Evolutionary conservation across 2,888 invertebrate species (phyloP), one percentile per base, ranked within the genome.

Genomic region (Therioaphis trifolii): DNA sequence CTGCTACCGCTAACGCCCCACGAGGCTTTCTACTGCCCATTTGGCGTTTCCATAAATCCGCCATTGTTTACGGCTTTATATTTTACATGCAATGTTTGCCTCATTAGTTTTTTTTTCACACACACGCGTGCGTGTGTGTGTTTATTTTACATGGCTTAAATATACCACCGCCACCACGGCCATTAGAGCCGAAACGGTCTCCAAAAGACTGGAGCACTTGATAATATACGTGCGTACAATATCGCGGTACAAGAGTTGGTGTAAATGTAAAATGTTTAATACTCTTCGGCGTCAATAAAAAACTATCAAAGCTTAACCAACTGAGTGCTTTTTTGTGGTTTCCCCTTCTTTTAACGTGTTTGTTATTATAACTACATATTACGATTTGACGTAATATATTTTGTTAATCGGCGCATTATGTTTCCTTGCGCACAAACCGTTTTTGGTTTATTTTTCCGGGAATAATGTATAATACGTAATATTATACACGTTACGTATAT

Each of bases 21-120:
- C 24, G 43, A 63, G 55, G 29, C 58, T 58, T 58, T 63, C 63
- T 29, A 14, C 58, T 43, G 27, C 43, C 74, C 61, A 55, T 40
- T 75, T 63, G n/a, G 21, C 46, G 46, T 49, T 29, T 29, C 29
- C 46, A 63, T 77, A 77, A 77, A 66, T 77, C 46, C 49, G 4
- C 63, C 49, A 66, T 77, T 77, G 63, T 77, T 77, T 76, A 63
- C 49, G 35, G 49, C n/a, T 66, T 66, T 49, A 21, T 49, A 66
- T 66, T 21, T 12, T 49, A 72, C 15, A 66, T 27, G 63, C 49
- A 35, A 35, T 21, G 77, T 68, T 78, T 40, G 66, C 66, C 66
- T 78, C 77, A 68, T 78, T 78, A 78, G 77, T 66, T 78, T 75
- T 18, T 75, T 35, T 35, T 35, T 35, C 35, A 75, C 43, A 58